Conservation (phyloP, 2,888 invertebrate species). For the Auanema sp. region DNA sequence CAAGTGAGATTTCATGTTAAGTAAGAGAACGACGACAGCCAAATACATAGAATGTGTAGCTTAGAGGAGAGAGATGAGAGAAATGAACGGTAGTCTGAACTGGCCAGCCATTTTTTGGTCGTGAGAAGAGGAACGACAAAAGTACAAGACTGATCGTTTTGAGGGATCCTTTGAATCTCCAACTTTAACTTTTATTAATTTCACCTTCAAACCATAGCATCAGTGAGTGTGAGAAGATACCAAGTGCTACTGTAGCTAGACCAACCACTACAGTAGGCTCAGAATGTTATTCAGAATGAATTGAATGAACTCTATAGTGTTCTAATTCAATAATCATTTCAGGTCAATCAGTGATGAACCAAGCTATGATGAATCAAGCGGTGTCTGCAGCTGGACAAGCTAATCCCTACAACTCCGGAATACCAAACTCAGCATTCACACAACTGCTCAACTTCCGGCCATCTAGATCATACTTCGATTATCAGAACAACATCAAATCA, state of each 20-base stretch:
- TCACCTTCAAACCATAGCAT: slow-evolving; percentile 3
- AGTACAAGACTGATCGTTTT: too few species aligned
- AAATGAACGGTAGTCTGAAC: too few species aligned
- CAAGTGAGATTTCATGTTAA: too few species aligned
- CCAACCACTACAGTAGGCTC: not conserved
- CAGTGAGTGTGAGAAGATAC: too few species aligned
- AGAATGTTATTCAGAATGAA: not conserved
- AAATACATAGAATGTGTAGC: too few species aligned
- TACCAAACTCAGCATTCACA: slow-evolving; percentile 45
- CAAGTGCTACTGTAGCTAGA: not conserved
- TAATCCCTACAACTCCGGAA: slow-evolving; percentile 28
- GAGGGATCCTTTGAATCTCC: too few species aligned
- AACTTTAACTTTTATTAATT: not conserved
- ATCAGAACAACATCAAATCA: slow-evolving; percentile 35
- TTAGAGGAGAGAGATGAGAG: too few species aligned
- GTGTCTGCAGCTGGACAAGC: slow-evolving; percentile 24
- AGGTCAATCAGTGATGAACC: slow-evolving; percentile 15
- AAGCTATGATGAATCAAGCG: slow-evolving; percentile 44
- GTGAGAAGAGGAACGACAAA: slow-evolving; percentile 1
- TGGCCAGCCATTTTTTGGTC: slow-evolving; percentile 4
- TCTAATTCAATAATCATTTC: too few species aligned
- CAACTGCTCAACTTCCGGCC: slow-evolving; percentile 44
- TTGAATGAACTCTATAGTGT: too few species aligned
- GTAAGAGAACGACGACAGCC: too few species aligned
- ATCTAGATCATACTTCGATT: slow-evolving; percentile 32